These are phyloP conservation scores for Enteromius afrohamiltoni DNA, from an alignment of 2,797 vertebrate species.

Conservation along the genomic window DNA sequence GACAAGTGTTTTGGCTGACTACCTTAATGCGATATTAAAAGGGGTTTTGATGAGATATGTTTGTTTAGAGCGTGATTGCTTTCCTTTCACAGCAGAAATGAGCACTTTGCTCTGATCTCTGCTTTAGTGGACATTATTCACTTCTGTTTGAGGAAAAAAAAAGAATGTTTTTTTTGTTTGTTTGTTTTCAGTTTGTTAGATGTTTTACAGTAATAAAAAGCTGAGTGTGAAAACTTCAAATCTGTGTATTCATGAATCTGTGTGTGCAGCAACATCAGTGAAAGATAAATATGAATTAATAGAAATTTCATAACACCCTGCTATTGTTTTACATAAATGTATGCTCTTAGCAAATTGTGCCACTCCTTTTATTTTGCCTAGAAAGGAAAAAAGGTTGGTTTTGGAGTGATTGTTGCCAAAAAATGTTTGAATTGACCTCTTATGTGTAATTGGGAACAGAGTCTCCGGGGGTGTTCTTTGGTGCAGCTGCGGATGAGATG, in stretches of 20 bases:
- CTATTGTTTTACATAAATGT: background rate
- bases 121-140: constrained; percentile 2
- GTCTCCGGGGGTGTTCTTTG: constrained; percentile 28
- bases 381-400: constrained; percentile 11
- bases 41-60: constrained; percentile 14
- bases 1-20: background rate
- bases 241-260: constrained; percentile 3
- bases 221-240: constrained; percentile 5
- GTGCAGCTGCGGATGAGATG: constrained; percentile 41
- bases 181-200: constrained; percentile 1
- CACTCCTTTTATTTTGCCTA: constrained; percentile 6
- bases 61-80: constrained; percentile 19
- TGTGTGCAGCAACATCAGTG: background rate
- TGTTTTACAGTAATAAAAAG: constrained; percentile 39
- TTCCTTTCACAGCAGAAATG: constrained; percentile 22
- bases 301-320: constrained; percentile 17
- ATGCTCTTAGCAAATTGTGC: background rate
- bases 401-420: background rate
- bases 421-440: constrained; percentile 13
- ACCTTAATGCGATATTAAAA: constrained; percentile 9
- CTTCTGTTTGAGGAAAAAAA: background rate
- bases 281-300: constrained; percentile 5
- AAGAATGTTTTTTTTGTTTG: background rate
- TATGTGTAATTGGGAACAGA: constrained; percentile 21
- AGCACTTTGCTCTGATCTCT: constrained; percentile 27